These are phyloP conservation scores for Mythimna albipuncta DNA, from an alignment of 2,888 invertebrate genomes.

Conservation along the genomic window DNA sequence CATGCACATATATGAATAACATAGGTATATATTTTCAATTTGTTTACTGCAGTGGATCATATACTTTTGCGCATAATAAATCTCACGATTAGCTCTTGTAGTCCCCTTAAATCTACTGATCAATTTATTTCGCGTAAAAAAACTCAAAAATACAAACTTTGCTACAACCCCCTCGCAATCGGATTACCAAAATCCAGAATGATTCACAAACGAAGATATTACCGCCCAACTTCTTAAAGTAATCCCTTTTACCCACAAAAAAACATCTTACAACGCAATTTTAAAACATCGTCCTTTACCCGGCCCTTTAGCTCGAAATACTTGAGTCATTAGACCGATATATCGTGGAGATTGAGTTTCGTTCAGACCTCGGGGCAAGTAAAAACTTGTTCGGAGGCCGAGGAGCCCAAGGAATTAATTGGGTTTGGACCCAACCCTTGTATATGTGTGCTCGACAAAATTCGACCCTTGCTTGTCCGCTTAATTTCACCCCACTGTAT, in stretches of 20 bases:
- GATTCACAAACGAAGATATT: slow-evolving; percentile 45
- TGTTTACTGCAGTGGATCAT: no score
- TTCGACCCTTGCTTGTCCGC: slow-evolving; percentile 71
- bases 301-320: slow-evolving; percentile 55
- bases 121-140: neutral
- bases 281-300: slow-evolving; percentile 42
- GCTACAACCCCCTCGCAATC: slow-evolving; percentile 8
- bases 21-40: no score
- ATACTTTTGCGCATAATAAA: no score
- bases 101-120: no score
- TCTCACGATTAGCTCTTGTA: no score
- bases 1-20: no score
- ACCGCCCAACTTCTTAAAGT: slow-evolving; percentile 37
- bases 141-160: neutral
- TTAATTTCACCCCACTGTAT: slow-evolving; percentile 69
- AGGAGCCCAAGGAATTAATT: slow-evolving; percentile 79
- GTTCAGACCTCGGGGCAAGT: slow-evolving; percentile 68
- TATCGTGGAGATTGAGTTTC: slow-evolving; percentile 74
- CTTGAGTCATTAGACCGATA: slow-evolving; percentile 66
- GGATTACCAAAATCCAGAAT: slow-evolving; percentile 17
- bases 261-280: slow-evolving; percentile 48
- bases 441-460: slow-evolving; percentile 77
- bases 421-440: slow-evolving; percentile 79
- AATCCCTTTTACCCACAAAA: slow-evolving; percentile 43
- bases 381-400: slow-evolving; percentile 73